These are phyloP conservation scores for Bathynomus jamesi DNA, from an alignment of 1,140 invertebrate genomes.

Conservation along the genomic window DNA sequence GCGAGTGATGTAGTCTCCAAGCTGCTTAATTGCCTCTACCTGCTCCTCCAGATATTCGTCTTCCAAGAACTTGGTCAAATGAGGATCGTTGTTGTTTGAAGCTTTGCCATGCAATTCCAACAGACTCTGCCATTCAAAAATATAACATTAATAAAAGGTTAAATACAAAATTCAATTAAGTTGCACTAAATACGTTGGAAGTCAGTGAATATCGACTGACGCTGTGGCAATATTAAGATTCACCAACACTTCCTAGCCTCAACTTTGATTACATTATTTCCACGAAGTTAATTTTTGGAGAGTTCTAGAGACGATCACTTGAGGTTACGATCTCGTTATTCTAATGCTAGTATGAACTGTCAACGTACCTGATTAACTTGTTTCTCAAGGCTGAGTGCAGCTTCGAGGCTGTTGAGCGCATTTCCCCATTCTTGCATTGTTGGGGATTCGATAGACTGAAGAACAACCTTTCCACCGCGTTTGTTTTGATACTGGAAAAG, in stretches of 20 bases:
- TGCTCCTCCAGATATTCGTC: constrained; percentile 61
- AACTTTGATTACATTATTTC: no score
- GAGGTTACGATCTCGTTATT: neutral
- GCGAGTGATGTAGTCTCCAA: constrained; percentile 52
- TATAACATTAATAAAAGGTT: no score
- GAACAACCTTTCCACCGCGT: constrained; percentile 51
- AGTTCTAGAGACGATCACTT: neutral
- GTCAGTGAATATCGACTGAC: no score
- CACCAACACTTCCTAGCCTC: no score
- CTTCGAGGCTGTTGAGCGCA: constrained; percentile 52
- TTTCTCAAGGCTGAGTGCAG: constrained; percentile 54
- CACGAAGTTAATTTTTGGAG: no score
- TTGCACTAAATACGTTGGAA: no score
- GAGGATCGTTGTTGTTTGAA: constrained; percentile 56
- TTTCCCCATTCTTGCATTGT: constrained; percentile 51
- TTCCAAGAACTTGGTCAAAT: constrained; percentile 64
- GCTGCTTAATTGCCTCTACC: constrained; percentile 54
- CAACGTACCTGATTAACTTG: constrained; percentile 40
- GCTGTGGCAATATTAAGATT: no score
- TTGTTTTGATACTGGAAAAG: constrained; percentile 49
- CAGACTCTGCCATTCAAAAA: no score
- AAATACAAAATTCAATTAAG: no score
- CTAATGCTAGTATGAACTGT: no score
- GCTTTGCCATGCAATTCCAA: constrained; percentile 60
- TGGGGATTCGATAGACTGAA: constrained; percentile 46